phyloP scores from a whole-genome alignment of 1,140 invertebrate genomes.

The Nephotettix cincticeps region DNA sequence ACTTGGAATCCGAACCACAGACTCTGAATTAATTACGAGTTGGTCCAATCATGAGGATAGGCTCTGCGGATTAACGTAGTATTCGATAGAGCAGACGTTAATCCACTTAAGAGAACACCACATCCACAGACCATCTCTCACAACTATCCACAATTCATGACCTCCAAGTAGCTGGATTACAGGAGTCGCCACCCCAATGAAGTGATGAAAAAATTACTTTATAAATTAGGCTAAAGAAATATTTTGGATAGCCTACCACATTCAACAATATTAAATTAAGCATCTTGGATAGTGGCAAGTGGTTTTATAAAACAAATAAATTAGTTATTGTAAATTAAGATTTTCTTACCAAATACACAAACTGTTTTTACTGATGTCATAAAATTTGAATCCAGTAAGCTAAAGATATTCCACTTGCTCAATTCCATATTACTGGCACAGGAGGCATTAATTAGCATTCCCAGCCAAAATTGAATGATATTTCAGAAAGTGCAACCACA shows the following conservation, averaged over 20 bases:
- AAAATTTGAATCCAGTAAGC: conserved; percentile 56
- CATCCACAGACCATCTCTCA: too few relatives aligned
- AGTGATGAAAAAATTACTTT: neutral
- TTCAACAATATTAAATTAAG: neutral
- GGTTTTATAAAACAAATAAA: neutral
- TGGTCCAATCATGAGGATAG: too few relatives aligned
- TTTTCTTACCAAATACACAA: conserved; percentile 58
- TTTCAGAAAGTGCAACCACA: too few relatives aligned
- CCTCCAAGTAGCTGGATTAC: too few relatives aligned
- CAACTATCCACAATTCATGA: too few relatives aligned
- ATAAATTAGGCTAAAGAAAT: neutral
- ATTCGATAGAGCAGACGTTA: too few relatives aligned
- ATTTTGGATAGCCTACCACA: neutral
- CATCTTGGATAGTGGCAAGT: neutral
- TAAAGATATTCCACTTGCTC: conserved; percentile 64
- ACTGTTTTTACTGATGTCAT: conserved; percentile 55
- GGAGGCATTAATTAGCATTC: too few relatives aligned
- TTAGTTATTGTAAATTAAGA: neutral
- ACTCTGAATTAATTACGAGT: too few relatives aligned
- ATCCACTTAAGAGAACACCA: too few relatives aligned
- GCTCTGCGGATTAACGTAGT: too few relatives aligned
- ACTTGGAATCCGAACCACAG: too few relatives aligned
- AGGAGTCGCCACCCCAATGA: neutral
- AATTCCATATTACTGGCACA: conserved; percentile 52
- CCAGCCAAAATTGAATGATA: too few relatives aligned